A percentile compares a stretch with the other conserved stretches of the same genome.
Conservation (phyloP, 2,888 invertebrate species). For the Shargacucullia verbasci region DNA sequence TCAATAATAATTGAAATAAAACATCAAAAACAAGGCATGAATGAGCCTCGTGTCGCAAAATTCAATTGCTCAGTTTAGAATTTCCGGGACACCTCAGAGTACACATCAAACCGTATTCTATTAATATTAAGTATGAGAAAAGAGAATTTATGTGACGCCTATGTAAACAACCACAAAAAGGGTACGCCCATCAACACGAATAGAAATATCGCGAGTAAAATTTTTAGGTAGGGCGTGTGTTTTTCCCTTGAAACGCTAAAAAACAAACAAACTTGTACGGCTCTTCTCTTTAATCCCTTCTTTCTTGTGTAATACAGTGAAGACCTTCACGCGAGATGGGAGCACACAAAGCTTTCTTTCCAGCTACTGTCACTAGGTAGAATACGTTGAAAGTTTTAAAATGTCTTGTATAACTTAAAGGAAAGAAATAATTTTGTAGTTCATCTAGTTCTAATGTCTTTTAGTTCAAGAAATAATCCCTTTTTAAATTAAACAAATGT, state of each 20-base stretch:
- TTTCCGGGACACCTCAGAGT: slow-evolving; percentile 29
- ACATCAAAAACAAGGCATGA: too few species aligned
- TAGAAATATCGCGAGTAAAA: slow-evolving; percentile 48
- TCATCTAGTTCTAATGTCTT: too few species aligned
- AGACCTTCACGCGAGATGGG: slow-evolving; percentile 32
- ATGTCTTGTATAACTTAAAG: slow-evolving; percentile 8
- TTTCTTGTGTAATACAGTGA: slow-evolving; percentile 34
- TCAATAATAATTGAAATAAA: too few species aligned
- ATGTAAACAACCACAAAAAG: slow-evolving; percentile 52
- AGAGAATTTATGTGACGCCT: slow-evolving; percentile 46
- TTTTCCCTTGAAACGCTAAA: slow-evolving; percentile 43
- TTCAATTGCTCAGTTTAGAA: slow-evolving; percentile 16
- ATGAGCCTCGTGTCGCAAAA: too few species aligned
- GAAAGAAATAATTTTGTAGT: too few species aligned
- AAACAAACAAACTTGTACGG: slow-evolving; percentile 46
- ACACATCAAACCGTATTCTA: slow-evolving; percentile 39
- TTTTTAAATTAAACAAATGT: too few species aligned
- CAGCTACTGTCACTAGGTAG: slow-evolving; percentile 10
- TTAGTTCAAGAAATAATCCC: too few species aligned
- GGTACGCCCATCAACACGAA: slow-evolving; percentile 41
- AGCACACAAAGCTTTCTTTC: slow-evolving; percentile 32
- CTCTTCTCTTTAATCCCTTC: slow-evolving; percentile 45
- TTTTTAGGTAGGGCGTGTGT: slow-evolving; percentile 44
- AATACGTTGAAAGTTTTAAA: slow-evolving; percentile 21
- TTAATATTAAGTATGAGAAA: slow-evolving; percentile 36